Evolutionary conservation across 2,797 vertebrate genomes (phyloP).

Genomic region (Notolepis coatsorum): DNA sequence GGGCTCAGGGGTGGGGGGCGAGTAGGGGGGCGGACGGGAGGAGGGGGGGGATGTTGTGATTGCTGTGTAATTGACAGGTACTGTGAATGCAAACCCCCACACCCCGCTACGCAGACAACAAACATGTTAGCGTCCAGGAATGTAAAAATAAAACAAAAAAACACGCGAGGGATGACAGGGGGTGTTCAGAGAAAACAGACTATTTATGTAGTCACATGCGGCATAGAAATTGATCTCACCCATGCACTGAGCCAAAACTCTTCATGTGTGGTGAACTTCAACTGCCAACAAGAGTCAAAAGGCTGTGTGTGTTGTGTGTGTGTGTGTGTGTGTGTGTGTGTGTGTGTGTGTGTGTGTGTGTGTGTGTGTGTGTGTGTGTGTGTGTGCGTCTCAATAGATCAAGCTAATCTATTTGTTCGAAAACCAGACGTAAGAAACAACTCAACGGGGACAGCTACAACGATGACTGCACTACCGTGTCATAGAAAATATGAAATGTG

Average conservation of each 20-base stretch:
- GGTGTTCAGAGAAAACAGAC: conserved; percentile 32
- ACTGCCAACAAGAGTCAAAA: not conserved
- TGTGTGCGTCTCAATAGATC: not conserved
- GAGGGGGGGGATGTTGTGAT: conserved; percentile 56
- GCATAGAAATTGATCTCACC: conserved; percentile 33
- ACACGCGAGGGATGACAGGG: conserved; percentile 54
- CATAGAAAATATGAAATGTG: too few relatives aligned
- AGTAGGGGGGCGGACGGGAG: conserved; percentile 4
- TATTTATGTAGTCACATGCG: conserved; percentile 34
- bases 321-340: too few relatives aligned
- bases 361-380: too few relatives aligned
- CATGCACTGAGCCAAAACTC: conserved; percentile 9
- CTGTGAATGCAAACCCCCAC: conserved; percentile 46
- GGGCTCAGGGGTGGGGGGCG: conserved; percentile 39
- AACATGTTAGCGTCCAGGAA: conserved; percentile 33
- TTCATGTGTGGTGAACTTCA: not conserved
- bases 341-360: too few relatives aligned
- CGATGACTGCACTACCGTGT: too few relatives aligned
- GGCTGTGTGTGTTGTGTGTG: not conserved
- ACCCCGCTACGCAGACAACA: conserved; percentile 28
- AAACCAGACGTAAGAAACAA: too few relatives aligned
- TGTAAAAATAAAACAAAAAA: too few relatives aligned
- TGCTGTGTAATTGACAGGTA: conserved; percentile 69
- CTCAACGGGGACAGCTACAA: not conserved
- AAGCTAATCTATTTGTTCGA: not conserved